Evolutionary conservation across 2,888 invertebrate species (phyloP), one percentile per base, ranked within the genome.

Genomic region (Branchellion lobata): DNA sequence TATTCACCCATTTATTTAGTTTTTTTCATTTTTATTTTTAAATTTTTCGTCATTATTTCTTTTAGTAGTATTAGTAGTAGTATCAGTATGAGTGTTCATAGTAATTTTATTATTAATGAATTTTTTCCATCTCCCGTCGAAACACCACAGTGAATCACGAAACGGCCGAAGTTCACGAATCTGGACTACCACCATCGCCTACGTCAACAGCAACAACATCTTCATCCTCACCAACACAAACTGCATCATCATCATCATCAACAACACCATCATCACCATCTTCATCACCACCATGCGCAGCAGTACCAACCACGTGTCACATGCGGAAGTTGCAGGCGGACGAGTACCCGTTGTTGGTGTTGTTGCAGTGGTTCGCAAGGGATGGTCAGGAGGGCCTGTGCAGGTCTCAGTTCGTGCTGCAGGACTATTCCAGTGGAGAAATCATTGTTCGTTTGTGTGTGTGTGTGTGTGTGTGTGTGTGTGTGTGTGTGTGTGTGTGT

Each of bases 321-420:
- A 77, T 77, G 65, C 51, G 77, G 24, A 77, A 89, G 73, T 85
- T 90, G 79, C 86, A 85, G n/a, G 90, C 90, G 83, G 85, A 85
- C 76, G 89, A 89, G 81, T 87, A 85, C 79, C 90, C 90, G 0
- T 85, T 90, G 79, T 84, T 87, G 65, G 84, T 89, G 65, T 88
- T 88, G 73, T 85, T 90, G 18, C 84, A 85, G 68, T 90, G 89
- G 89, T 87, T 87, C 40, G 83, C 86, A 47, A 83, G 85, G 78
- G 83, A 18, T n/a, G 77, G 77, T 0, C 3, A 57, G 0, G 77
- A 65, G 0, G 77, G 57, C 14, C 33, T 77, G 24, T 18, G 33
- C 31, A 77, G 34, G 65, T 34, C 31, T 61, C 77, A 77, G 34
- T 77, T 77, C 36, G 77, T 77, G 14, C 77, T 77, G 2, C 77